These are phyloP conservation scores for Meloidogyne floridensis DNA, from an alignment of 1,140 invertebrate genomes.

Conservation along the genomic window DNA sequence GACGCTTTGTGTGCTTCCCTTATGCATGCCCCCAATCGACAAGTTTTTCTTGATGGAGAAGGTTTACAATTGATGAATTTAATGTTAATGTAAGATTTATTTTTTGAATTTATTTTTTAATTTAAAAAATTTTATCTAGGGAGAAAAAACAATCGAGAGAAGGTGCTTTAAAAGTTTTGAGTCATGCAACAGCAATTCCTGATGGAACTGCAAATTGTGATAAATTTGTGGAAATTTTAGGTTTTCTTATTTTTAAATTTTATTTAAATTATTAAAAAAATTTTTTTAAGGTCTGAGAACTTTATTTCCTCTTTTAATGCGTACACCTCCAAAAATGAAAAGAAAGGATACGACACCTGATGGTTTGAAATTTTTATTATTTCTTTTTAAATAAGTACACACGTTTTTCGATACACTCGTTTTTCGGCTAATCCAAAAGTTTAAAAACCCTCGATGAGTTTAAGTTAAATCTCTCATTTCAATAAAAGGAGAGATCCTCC, in stretches of 20 bases:
- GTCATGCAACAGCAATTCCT: slow-evolving; percentile 88
- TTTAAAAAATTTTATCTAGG: slow-evolving; percentile 67
- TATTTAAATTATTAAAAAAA: slow-evolving; percentile 22
- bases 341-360: slow-evolving; percentile 82
- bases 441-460: too few relatives aligned
- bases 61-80: slow-evolving; percentile 93
- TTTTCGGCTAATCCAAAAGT: too few relatives aligned
- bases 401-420: too few relatives aligned
- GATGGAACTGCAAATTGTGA: slow-evolving; percentile 93
- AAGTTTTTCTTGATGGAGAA: slow-evolving; percentile 83
- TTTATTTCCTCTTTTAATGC: slow-evolving; percentile 98
- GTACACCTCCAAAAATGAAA: slow-evolving; percentile 85
- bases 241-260: slow-evolving; percentile 29
- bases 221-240: slow-evolving; percentile 97
- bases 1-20: slow-evolving; percentile 90
- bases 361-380: slow-evolving; percentile 23
- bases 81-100: slow-evolving; percentile 79
- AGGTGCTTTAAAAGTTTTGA: slow-evolving; percentile 91
- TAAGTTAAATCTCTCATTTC: too few relatives aligned
- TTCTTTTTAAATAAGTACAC: not conserved
- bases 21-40: slow-evolving; percentile 82
- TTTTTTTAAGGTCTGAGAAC: slow-evolving; percentile 76
- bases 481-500: too few relatives aligned
- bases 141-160: slow-evolving; percentile 95
- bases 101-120: not conserved